Conservation (phyloP, 1,140 invertebrate species). For the Maconellicoccus hirsutus region DNA sequence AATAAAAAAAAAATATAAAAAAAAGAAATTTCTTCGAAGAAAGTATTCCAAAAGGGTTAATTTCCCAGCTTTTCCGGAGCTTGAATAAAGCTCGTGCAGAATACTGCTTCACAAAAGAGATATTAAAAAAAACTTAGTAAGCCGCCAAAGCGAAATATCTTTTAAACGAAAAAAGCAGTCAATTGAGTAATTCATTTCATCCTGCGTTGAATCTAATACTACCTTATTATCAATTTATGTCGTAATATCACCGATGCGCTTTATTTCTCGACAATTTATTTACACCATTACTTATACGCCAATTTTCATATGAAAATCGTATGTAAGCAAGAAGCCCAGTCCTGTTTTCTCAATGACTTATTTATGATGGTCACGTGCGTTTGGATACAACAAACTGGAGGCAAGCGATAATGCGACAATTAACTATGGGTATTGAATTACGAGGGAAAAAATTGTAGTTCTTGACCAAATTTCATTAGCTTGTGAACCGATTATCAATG, state of each 20-base stretch:
- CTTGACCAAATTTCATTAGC: too few relatives aligned
- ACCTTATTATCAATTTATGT: background rate
- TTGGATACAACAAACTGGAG: too few relatives aligned
- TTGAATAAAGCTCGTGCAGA: background rate
- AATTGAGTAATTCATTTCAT: background rate
- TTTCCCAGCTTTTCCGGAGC: background rate
- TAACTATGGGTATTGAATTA: too few relatives aligned
- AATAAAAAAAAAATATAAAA: background rate
- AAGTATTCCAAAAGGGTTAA: background rate
- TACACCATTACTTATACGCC: too few relatives aligned
- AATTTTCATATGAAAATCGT: background rate
- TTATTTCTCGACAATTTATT: too few relatives aligned
- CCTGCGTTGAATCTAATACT: background rate
- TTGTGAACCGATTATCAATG: too few relatives aligned
- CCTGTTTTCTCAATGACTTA: too few relatives aligned
- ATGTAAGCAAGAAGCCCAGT: too few relatives aligned
- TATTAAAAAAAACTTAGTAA: background rate
- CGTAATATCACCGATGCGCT: background rate
- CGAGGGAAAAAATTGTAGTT: too few relatives aligned
- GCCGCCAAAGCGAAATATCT: background rate
- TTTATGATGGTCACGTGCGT: too few relatives aligned
- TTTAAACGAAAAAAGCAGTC: background rate
- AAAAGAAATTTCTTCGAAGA: background rate
- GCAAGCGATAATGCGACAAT: too few relatives aligned
- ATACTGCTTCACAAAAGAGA: background rate